Percentiles rank a stretch among this genome's conserved stretches.
Evolutionary conservation across 2,113 vertebrate genomes (phyloP).

Genomic region (Petrocephalus microphthalmus): DNA sequence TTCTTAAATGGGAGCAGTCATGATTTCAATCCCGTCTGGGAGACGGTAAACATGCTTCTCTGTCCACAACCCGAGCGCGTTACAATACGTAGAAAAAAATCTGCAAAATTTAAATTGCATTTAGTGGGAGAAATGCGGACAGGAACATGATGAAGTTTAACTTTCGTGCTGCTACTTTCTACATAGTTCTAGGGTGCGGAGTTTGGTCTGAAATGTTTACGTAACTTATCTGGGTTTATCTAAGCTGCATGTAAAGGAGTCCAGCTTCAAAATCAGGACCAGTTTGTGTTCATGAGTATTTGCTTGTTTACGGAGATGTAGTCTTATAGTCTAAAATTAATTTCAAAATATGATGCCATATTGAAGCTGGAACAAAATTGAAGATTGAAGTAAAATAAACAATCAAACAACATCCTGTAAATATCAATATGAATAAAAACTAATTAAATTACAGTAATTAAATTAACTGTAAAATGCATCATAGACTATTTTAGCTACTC

Average conservation of each 20-base stretch:
- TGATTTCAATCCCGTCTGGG: constrained; percentile 48
- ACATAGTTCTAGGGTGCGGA: not conserved
- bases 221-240: not conserved
- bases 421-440: not conserved
- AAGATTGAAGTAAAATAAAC: not conserved
- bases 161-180: not conserved
- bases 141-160: constrained; percentile 60
- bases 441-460: not conserved
- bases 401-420: not conserved
- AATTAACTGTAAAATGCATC: not conserved
- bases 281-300: not conserved
- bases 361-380: not conserved
- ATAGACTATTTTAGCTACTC: not conserved
- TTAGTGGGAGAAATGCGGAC: constrained; percentile 41
- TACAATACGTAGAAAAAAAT: constrained; percentile 36
- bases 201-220: not conserved
- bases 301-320: constrained; percentile 21
- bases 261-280: not conserved
- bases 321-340: constrained; percentile 15
- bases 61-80: constrained; percentile 23
- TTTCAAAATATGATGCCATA: not conserved
- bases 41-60: constrained; percentile 44
- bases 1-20: constrained; percentile 52
- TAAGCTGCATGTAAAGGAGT: not conserved
- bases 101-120: constrained; percentile 36